Percentiles rank a stretch among this genome's conserved stretches.
phyloP scores from a whole-genome alignment of 1,140 invertebrate genomes.

The Hycleus cichorii region DNA sequence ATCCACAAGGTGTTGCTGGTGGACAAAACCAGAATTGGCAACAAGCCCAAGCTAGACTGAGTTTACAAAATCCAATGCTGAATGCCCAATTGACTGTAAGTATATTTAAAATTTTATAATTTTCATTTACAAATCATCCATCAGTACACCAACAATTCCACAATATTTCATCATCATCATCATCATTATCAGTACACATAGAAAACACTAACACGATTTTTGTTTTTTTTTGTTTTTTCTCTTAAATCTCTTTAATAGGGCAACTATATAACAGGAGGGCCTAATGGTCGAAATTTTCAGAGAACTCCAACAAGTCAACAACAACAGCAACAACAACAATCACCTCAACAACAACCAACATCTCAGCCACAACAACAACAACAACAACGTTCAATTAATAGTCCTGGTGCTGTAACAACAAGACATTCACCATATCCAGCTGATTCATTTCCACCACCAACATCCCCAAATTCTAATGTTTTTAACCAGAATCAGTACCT shows the following conservation, averaged over 20 bases:
- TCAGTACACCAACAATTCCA: background rate
- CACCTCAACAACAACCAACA: constrained; percentile 8
- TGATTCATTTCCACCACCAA: constrained; percentile 49
- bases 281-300: constrained; percentile 34
- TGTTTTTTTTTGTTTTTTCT: background rate
- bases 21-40: constrained; percentile 21
- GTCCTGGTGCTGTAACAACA: constrained; percentile 37
- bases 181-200: no score
- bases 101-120: constrained; percentile 13
- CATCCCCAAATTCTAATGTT: constrained; percentile 47
- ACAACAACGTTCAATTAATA: constrained; percentile 29
- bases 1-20: constrained; percentile 21
- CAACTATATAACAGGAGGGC: constrained; percentile 27
- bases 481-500: constrained; percentile 48
- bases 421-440: constrained; percentile 51
- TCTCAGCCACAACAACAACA: constrained; percentile 29
- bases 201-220: no score
- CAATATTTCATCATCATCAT: background rate
- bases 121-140: background rate
- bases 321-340: constrained; percentile 30
- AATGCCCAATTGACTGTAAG: constrained; percentile 68
- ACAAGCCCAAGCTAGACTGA: constrained; percentile 35
- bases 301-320: constrained; percentile 32
- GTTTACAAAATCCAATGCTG: constrained; percentile 68
- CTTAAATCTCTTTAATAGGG: constrained; percentile 20